Percentiles rank a stretch among this genome's conserved stretches.
Evolutionary conservation across 2,797 vertebrate genomes (phyloP).

Genomic region (Danio aesculapii): DNA sequence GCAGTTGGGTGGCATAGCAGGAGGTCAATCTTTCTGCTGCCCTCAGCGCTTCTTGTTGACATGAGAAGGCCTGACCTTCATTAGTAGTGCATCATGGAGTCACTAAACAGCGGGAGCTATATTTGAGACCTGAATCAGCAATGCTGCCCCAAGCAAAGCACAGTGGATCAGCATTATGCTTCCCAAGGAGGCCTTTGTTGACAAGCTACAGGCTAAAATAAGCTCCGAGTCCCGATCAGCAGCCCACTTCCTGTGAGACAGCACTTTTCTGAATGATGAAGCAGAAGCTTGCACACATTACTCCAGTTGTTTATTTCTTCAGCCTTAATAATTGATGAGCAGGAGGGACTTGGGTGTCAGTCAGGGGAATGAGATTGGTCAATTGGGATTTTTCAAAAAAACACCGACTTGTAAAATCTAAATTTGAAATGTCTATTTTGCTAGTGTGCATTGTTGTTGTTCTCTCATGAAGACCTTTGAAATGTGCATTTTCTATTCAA

Average conservation of each 20-base stretch:
- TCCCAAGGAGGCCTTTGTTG: constrained; percentile 45
- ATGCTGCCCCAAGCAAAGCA: constrained; percentile 28
- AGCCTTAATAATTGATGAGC: constrained; percentile 58
- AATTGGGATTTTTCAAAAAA: no score
- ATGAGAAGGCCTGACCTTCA: constrained; percentile 44
- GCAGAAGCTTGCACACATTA: constrained; percentile 38
- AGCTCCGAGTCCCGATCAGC: constrained; percentile 45
- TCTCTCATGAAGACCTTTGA: no score
- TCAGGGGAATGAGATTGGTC: constrained; percentile 44
- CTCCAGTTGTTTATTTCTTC: constrained; percentile 47
- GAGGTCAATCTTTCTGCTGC: constrained; percentile 37
- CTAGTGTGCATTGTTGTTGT: no score
- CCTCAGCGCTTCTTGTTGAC: constrained; percentile 34
- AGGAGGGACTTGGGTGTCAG: constrained; percentile 36
- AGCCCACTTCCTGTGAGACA: constrained; percentile 40
- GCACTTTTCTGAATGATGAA: constrained; percentile 56
- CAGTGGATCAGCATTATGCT: constrained; percentile 52
- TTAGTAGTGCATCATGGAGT: constrained; percentile 41
- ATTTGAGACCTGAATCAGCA: constrained; percentile 55
- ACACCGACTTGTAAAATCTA: no score
- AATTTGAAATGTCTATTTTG: no score
- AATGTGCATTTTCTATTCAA: no score
- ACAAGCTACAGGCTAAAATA: constrained; percentile 53
- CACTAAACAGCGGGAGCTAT: constrained; percentile 39
- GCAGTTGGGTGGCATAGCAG: constrained; percentile 4